Evolutionary conservation across 2,888 invertebrate genomes (phyloP).

Genomic region (Nymphalis c-album): DNA sequence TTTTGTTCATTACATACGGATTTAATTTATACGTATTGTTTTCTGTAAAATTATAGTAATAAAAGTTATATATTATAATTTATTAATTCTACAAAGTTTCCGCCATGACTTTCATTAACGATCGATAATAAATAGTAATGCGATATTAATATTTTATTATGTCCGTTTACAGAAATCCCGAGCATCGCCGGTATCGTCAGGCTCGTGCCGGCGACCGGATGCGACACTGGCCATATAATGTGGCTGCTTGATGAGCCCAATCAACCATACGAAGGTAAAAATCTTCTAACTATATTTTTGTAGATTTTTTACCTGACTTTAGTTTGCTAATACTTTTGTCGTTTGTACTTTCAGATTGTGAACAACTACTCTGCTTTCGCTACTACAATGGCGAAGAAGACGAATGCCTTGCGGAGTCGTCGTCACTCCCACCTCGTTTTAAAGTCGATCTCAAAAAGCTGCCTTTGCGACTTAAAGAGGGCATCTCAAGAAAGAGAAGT

Average conservation of each 20-base stretch:
- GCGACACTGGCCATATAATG: constrained; percentile 83
- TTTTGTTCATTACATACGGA: neutral
- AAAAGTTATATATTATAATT: neutral
- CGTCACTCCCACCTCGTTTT: constrained; percentile 67
- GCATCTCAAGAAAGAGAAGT: constrained; percentile 75
- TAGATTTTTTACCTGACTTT: neutral
- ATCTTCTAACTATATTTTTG: constrained; percentile 1
- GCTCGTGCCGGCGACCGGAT: constrained; percentile 81
- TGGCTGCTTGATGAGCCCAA: constrained; percentile 86
- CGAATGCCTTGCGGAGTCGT: constrained; percentile 84
- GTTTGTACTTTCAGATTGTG: constrained; percentile 81
- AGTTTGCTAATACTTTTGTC: constrained; percentile 6
- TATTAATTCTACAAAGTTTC: neutral
- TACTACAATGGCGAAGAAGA: constrained; percentile 85
- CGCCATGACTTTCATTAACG: constrained; percentile 3
- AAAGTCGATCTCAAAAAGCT: constrained; percentile 83
- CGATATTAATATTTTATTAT: constrained; percentile 33
- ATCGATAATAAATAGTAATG: constrained; percentile 14
- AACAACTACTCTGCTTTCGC: constrained; percentile 85
- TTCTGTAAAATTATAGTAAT: neutral
- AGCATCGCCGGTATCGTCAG: constrained; percentile 64
- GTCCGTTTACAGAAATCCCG: constrained; percentile 63
- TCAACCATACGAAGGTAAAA: constrained; percentile 82
- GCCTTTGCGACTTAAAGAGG: constrained; percentile 79
- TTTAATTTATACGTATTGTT: neutral